Conservation (phyloP, 2,113 vertebrate genomes). For the Numenius arquata region DNA sequence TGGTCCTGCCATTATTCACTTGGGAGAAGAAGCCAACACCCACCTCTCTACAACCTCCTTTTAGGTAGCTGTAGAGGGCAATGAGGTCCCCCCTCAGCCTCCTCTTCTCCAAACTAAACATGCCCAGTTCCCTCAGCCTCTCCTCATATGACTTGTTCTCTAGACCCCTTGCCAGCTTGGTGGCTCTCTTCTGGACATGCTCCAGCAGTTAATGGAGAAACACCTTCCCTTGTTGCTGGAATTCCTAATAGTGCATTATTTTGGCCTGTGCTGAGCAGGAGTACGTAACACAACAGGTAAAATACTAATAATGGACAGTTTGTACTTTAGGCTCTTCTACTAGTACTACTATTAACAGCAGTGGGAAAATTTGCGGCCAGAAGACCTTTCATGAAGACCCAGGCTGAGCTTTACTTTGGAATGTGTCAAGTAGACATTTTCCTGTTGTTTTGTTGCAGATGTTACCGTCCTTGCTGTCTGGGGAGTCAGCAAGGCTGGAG, state of each 20-base stretch:
- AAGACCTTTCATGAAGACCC: not conserved
- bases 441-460: not conserved
- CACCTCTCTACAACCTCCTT: too few species aligned
- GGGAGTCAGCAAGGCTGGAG: not conserved
- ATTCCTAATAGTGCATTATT: not conserved
- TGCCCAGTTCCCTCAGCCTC: too few species aligned
- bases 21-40: too few species aligned
- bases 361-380: not conserved
- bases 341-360: not conserved
- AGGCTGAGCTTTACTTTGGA: not conserved
- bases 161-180: too few species aligned
- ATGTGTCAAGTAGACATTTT: not conserved
- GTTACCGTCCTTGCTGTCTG: not conserved
- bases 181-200: too few species aligned
- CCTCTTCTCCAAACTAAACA: too few species aligned
- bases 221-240: not conserved
- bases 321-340: not conserved
- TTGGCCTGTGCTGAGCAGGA: not conserved
- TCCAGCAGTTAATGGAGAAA: fast-evolving
- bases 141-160: too few species aligned
- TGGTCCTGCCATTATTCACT: too few species aligned
- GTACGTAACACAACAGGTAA: fast-evolving
- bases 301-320: not conserved
- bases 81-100: too few species aligned
- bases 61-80: too few species aligned